Base-by-base conservation (phyloP, 2,113 vertebrate species). In the Taurulus bubalis region DNA sequence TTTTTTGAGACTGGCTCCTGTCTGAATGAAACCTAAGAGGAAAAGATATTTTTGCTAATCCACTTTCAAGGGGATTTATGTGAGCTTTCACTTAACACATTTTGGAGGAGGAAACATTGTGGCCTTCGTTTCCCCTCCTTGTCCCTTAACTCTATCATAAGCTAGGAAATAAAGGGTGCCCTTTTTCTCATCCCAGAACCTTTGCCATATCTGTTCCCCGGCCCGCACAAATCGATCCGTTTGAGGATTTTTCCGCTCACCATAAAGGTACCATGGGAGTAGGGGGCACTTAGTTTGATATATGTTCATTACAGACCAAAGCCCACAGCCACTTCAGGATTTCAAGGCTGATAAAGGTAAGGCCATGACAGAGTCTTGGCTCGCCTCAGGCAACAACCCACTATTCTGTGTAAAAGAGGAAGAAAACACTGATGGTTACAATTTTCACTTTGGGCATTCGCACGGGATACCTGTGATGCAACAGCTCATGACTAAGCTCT, bases 41-140 rank as follows among this genome's bases (percentile, higher is more conserved):
- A 85, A 89, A 83, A 90, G 69, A 86, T 91, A 88, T 85, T 87
- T 92, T 86, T 63, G 80, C 80, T 91, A 92, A 92, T 92, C 91
- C 81, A 82, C 81, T 89, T 90, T 89, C 72, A 88, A 79, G 76
- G 77, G 85, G 90, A 88, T 90, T 88, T 85, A 83, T 84, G 79
- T 42, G 77, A 82, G 82, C 53, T 88, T 93, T 90, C 73, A 89
- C 82, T 90, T 90, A 90, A 90, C 86, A 90, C 88, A 68, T 87
- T 80, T 85, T 78, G 30, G 75, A 64, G 76, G 80, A 85, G 83
- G 90, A 91, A 92, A 88, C 68, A 67, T 75, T 77, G 77, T 32
- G 87, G 89, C 84, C 75, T 79, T 80, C 75, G 70, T 77, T 83
- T 83, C 78, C 79, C 77, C 62, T 70, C 64, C 22, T 67, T 69